Base-by-base conservation (phyloP, 2,113 vertebrate genomes). In the Seriola dumerili region DNA sequence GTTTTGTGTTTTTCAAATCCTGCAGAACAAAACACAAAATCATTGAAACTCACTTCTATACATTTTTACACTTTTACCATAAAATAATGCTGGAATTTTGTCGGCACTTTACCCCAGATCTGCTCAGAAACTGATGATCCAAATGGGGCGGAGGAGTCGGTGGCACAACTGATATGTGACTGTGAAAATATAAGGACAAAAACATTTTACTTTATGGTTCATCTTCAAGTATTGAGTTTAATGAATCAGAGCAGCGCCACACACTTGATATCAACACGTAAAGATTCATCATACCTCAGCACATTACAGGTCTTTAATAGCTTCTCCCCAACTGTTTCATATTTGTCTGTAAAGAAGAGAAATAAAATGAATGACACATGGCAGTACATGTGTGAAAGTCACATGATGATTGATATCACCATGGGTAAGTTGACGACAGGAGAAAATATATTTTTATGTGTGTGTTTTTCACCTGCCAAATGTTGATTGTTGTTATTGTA, bases 81-180 rank as follows among this genome's bases (percentile, higher is more conserved):
- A 8, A 42, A 69, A 21, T 54, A 69, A 74, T 17, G 9, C 0
- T 29, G 21, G 4, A 62, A 83, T 61, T 21, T 2, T 40, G 9
- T 17, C 0, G 4, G 19, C 50, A 0, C 61, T 13, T 96, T 96
- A 97, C 96, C 95, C 48, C 78, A 0, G 73, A 13, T 58, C 65
- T 93, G 85, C 76, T 44, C 44, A 86, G 78, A 64, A 58, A 89
- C 4, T 59, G 85, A 55, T 82, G 80, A 21, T 96, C 94, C 19
- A 91, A 55, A 86, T 96, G 90, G 13, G 97, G 97, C 21, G 97
- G 97, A 19, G 98, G 97, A 29, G 97, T 99, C 0, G 98, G 97
- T 81, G 97, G 97, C 5, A 99, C 95, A 0, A 99, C 92, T 4
- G 96, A 95, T 81, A 99, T 97, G 29, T 96, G 92, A 90, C 97